These are phyloP conservation scores for Myiothlypis coronata DNA, from an alignment of 2,797 vertebrate species.

Conservation along the genomic window DNA sequence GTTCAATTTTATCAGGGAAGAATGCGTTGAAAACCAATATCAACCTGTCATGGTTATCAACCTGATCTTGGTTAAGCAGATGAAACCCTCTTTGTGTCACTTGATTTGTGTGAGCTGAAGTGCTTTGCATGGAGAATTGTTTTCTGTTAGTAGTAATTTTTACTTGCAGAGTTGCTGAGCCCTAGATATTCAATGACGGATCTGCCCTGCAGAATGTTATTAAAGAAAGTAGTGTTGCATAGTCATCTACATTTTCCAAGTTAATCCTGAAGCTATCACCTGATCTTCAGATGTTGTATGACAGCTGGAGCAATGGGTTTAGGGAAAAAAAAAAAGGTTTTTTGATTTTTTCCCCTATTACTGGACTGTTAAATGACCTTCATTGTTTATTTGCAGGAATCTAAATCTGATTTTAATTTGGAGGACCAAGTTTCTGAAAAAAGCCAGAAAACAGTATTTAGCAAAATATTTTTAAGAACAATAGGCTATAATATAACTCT, in stretches of 20 bases:
- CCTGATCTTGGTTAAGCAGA: constrained; percentile 36
- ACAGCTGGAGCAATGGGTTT: neutral
- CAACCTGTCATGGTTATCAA: constrained; percentile 47
- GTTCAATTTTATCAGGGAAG: constrained; percentile 25
- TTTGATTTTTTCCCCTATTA: neutral
- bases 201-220: neutral
- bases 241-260: neutral
- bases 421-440: neutral
- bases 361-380: neutral
- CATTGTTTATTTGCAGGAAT: neutral
- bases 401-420: neutral
- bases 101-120: constrained; percentile 26
- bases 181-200: neutral
- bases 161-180: neutral
- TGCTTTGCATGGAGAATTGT: constrained; percentile 39
- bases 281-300: neutral
- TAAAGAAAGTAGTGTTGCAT: neutral
- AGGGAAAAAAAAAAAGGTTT: neutral
- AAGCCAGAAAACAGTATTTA: neutral
- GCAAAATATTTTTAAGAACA: neutral
- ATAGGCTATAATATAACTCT: neutral
- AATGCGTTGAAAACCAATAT: constrained; percentile 31
- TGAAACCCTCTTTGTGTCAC: constrained; percentile 19
- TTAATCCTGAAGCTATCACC: neutral
- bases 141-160: constrained; percentile 20